Evolutionary conservation across 2,797 vertebrate genomes (phyloP), one percentile per base, ranked within the genome.

Genomic region (Pristis pectinata): DNA sequence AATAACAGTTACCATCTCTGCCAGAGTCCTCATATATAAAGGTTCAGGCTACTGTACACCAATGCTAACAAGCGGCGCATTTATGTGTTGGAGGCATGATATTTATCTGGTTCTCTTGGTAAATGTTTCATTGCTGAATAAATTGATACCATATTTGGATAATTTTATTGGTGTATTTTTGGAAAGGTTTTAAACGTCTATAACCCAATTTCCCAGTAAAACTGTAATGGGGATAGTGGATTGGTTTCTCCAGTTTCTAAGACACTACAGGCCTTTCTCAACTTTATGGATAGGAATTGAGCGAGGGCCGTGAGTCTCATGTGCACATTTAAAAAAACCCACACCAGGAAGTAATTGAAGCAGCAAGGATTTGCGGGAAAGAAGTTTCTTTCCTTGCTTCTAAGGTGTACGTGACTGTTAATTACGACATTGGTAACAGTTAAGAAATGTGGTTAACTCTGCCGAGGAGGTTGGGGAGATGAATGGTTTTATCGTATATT

Each of bases 121-220:
- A 96, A 95, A 94, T 82, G 87, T 95, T 15, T 95, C 95, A 87
- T 95, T 95, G 95, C 95, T 95, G 95, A 94, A 95, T 95, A 96
- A 96, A 96, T 95, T 96, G 96, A 96, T 96, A 96, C 97, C 97
- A 95, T 96, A 96, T 97, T 97, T 96, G 97, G 96, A 95, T 96
- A 94, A 95, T 96, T 97, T 97, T 97, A 96, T 96, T 96, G 79
- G 44, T 56, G 15, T n/a, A 56, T 34, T 95, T 95, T 95, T 95
- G 95, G 94, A 96, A 95, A 44, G 95, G 95, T 95, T 95, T 96
- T 96, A 96, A 91, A 70, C 61, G 27, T 96, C 95, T 95, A 96
- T 96, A 97, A 96, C 95, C 94, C 95, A 96, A 95, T 95, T 95
- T 94, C 92, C 95, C 95, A 95, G 96, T 96, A 95, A 95, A 96